A percentile compares a stretch with the other conserved stretches of the same genome.
These are phyloP conservation scores for Orchesella cincta DNA, from an alignment of 1,140 invertebrate genomes.

Conservation along the genomic window DNA sequence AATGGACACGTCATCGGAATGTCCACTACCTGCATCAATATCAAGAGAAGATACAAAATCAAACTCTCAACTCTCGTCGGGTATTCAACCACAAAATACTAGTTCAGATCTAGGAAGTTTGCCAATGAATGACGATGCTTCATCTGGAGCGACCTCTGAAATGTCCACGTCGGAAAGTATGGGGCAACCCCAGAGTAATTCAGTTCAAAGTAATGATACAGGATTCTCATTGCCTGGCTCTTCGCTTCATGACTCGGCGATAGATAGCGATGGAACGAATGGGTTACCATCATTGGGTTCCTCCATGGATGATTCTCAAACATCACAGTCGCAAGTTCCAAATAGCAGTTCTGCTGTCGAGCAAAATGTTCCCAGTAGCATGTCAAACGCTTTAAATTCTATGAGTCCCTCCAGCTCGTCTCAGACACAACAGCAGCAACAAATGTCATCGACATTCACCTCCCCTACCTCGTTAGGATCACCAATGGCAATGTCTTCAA, in stretches of 20 bases:
- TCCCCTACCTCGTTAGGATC: conserved; percentile 19
- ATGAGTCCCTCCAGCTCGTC: conserved; percentile 29
- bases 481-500: conserved; percentile 7
- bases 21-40: conserved; percentile 14
- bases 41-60: conserved; percentile 18
- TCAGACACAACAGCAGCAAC: conserved; percentile 34
- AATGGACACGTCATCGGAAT: conserved; percentile 40
- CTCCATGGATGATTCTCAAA: conserved; percentile 39
- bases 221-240: conserved; percentile 14
- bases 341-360: not conserved
- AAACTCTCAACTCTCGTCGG: not conserved
- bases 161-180: conserved; percentile 30
- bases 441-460: conserved; percentile 29
- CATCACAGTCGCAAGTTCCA: conserved; percentile 31
- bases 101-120: not conserved
- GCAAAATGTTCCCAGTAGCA: conserved; percentile 1
- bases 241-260: conserved; percentile 37
- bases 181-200: conserved; percentile 14
- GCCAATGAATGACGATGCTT: conserved; percentile 1
- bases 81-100: not conserved
- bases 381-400: conserved; percentile 19
- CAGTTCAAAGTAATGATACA: conserved; percentile 34
- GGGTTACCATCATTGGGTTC: conserved; percentile 36
- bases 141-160: conserved; percentile 28
- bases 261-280: conserved; percentile 38